Percentiles rank a stretch among this genome's conserved stretches.
Evolutionary conservation across 1,140 invertebrate species (phyloP).

Genomic region (Formica exsecta): DNA sequence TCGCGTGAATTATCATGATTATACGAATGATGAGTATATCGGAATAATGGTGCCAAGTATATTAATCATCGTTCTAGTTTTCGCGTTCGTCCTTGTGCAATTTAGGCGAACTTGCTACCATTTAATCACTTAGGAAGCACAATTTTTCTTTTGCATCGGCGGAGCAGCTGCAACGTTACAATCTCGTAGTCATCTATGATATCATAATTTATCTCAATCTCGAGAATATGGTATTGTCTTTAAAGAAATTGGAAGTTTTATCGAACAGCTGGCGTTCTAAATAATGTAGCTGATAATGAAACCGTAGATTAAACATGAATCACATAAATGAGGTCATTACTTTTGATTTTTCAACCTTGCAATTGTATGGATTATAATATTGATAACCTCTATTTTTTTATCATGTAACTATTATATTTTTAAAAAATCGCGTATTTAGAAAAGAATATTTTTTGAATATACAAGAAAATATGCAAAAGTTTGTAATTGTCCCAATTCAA

Average conservation of each 20-base stretch:
- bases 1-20: not conserved
- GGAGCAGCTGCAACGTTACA: slow-evolving; percentile 55
- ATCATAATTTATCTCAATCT: slow-evolving; percentile 64
- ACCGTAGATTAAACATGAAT: slow-evolving; percentile 55
- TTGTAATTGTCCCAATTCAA: not conserved
- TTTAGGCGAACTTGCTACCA: slow-evolving; percentile 44
- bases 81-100: slow-evolving; percentile 17
- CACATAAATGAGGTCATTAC: slow-evolving; percentile 46
- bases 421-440: not conserved
- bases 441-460: slow-evolving; percentile 1
- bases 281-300: slow-evolving; percentile 44
- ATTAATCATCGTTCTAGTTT: slow-evolving; percentile 32
- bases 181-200: slow-evolving; percentile 48
- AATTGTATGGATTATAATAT: slow-evolving; percentile 17
- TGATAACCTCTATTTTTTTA: not conserved
- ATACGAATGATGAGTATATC: not conserved
- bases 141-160: slow-evolving; percentile 49
- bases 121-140: slow-evolving; percentile 54
- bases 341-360: slow-evolving; percentile 6
- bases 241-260: slow-evolving; percentile 50
- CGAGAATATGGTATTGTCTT: slow-evolving; percentile 54
- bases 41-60: not conserved
- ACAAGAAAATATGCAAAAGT: not conserved
- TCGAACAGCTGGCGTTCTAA: slow-evolving; percentile 49
- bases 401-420: not conserved